Evolutionary conservation across 1,140 invertebrate genomes (phyloP).

Genomic region (Pectinophora gossypiella): DNA sequence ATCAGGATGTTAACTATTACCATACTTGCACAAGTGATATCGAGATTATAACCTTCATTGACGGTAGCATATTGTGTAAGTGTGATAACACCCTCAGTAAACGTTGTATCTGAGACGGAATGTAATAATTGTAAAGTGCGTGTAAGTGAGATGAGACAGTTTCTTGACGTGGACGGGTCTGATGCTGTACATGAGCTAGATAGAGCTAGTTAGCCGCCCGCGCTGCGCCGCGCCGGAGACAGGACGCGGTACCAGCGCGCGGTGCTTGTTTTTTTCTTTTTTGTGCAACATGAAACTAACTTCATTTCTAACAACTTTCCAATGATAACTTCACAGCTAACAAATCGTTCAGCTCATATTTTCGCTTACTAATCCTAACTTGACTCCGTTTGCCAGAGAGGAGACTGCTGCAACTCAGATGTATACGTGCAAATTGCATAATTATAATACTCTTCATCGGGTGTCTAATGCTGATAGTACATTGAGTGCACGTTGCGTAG

Average conservation of each 20-base stretch:
- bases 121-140: too few species aligned
- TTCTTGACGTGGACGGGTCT: conserved; percentile 6
- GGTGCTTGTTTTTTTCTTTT: conserved; percentile 52
- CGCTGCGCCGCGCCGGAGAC: not conserved
- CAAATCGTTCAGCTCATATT: conserved; percentile 28
- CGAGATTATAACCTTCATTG: too few species aligned
- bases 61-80: too few species aligned
- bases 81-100: too few species aligned
- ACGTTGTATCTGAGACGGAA: too few species aligned
- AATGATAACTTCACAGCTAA: conserved; percentile 28
- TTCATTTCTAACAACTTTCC: conserved; percentile 12
- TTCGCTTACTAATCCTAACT: conserved; percentile 32
- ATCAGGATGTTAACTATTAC: too few species aligned
- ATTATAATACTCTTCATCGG: too few species aligned
- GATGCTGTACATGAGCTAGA: conserved; percentile 28
- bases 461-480: too few species aligned
- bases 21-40: too few species aligned
- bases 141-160: not conserved
- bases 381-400: conserved; percentile 8
- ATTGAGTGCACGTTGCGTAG: too few species aligned
- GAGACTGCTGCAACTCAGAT: conserved; percentile 2
- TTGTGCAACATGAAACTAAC: conserved; percentile 35
- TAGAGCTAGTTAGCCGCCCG: conserved; percentile 14
- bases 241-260: conserved; percentile 9
- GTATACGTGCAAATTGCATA: too few species aligned